Conservation (phyloP, 2,888 invertebrate genomes). For the Pterostichus niger region DNA sequence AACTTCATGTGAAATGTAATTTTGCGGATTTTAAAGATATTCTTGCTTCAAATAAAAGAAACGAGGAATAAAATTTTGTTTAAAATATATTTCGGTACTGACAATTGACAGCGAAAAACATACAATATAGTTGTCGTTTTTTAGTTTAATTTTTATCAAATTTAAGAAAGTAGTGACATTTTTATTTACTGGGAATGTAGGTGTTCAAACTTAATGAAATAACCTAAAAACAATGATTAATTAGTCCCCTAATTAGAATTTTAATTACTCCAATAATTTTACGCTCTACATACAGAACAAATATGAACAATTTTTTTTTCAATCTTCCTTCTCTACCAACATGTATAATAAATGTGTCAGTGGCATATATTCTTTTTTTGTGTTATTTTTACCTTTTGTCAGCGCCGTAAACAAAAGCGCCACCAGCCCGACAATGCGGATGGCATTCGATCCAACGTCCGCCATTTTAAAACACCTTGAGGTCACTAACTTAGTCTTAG, state of each 20-base stretch:
- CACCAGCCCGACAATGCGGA: constrained; percentile 60
- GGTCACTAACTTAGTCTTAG: constrained; percentile 64
- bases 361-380: background rate
- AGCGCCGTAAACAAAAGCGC: constrained; percentile 54
- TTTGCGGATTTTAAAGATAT: no score
- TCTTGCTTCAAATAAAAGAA: no score
- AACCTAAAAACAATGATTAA: background rate
- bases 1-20: no score
- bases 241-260: background rate
- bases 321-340: background rate
- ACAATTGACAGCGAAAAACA: no score
- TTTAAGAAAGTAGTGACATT: no score
- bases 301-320: background rate
- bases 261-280: constrained; percentile 12
- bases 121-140: no score
- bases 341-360: constrained; percentile 39
- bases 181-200: background rate
- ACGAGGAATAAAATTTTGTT: no score
- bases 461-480: constrained; percentile 56
- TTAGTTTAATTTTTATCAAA: no score
- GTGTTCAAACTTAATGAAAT: background rate
- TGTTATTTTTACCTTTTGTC: constrained; percentile 53
- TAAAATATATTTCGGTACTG: no score
- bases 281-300: constrained; percentile 14
- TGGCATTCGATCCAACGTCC: constrained; percentile 55